Evolutionary conservation across 2,888 invertebrate species (phyloP).

Genomic region (Serripes groenlandicus): DNA sequence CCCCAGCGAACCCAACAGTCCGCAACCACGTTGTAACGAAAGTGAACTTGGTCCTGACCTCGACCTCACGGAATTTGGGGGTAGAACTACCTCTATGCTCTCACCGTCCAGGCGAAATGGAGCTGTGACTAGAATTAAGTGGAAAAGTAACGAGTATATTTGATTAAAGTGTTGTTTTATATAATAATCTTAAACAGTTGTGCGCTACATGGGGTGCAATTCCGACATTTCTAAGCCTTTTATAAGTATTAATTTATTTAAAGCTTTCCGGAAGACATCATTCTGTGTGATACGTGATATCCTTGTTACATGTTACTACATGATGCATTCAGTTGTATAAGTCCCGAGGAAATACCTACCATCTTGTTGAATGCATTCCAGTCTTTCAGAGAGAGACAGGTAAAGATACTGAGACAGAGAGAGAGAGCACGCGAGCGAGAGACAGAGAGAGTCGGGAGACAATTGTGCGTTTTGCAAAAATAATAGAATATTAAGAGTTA

Average conservation of each 20-base stretch:
- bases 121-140: constrained; percentile 73
- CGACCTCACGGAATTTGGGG: constrained; percentile 69
- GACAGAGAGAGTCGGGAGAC: background rate
- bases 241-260: too few relatives aligned
- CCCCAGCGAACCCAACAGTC: constrained; percentile 26
- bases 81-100: constrained; percentile 69
- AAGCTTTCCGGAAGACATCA: too few relatives aligned
- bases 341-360: too few relatives aligned
- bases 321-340: too few relatives aligned
- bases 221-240: too few relatives aligned
- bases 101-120: constrained; percentile 62
- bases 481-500: too few relatives aligned
- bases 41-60: constrained; percentile 55
- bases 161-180: constrained; percentile 25
- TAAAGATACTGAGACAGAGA: background rate
- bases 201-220: too few relatives aligned
- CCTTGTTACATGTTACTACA: too few relatives aligned
- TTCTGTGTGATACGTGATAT: too few relatives aligned
- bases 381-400: background rate
- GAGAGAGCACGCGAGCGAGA: background rate
- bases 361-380: too few relatives aligned
- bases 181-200: background rate
- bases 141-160: constrained; percentile 78
- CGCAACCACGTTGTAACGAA: constrained; percentile 39
- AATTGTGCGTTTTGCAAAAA: too few relatives aligned